phyloP scores from a whole-genome alignment of 2,113 vertebrate genomes.

The Loxodonta africana region DNA sequence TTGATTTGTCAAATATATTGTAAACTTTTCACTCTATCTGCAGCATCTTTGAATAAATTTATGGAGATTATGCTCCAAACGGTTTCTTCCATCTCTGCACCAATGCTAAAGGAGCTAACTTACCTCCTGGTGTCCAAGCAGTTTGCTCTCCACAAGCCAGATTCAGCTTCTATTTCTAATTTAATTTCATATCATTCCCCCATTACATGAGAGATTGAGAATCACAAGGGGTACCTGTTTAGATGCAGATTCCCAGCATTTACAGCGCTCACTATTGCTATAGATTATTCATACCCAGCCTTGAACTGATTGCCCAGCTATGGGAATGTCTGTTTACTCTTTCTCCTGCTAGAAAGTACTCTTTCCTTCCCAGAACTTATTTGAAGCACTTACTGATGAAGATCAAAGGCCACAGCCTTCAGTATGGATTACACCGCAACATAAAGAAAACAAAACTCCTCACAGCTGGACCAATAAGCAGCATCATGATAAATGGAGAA shows the following conservation, averaged over 20 bases:
- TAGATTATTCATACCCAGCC: neutral
- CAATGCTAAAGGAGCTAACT: neutral
- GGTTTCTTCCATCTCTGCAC: neutral
- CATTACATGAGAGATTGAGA: neutral
- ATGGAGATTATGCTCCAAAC: neutral
- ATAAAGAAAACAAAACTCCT: too few relatives aligned
- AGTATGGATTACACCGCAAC: too few relatives aligned
- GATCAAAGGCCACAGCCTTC: too few relatives aligned
- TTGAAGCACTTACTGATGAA: too few relatives aligned
- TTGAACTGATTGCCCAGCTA: neutral
- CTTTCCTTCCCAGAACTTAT: neutral
- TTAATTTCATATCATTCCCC: neutral
- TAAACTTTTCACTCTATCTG: neutral
- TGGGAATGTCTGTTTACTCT: neutral
- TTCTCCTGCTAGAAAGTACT: neutral
- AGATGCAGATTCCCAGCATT: neutral
- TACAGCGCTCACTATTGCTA: neutral
- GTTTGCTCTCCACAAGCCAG: neutral
- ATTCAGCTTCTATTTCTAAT: neutral
- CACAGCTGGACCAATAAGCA: too few relatives aligned
- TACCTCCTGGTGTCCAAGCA: neutral
- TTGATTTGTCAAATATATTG: conserved; percentile 61
- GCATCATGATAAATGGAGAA: too few relatives aligned
- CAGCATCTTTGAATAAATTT: conserved; percentile 18
- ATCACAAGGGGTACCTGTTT: neutral